Conservation (phyloP, 2,888 invertebrate genomes). For the Oscheius sp. region DNA sequence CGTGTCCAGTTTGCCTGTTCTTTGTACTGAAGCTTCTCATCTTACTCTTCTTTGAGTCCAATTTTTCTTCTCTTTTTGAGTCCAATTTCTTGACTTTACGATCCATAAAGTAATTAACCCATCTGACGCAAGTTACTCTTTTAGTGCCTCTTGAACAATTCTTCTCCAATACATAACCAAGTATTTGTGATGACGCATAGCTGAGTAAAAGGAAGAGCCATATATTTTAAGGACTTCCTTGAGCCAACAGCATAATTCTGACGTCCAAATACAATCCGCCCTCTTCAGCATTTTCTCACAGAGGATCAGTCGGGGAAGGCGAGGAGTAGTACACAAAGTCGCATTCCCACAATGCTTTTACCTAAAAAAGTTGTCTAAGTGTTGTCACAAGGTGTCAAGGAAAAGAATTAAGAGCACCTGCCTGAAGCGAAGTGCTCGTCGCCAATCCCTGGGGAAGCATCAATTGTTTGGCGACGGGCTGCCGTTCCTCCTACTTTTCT, state of each 20-base stretch:
- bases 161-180: too few relatives aligned
- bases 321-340: not conserved
- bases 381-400: conserved; percentile 18
- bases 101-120: too few relatives aligned
- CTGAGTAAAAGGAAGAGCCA: too few relatives aligned
- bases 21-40: conserved; percentile 1
- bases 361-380: not conserved
- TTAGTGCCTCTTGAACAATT: too few relatives aligned
- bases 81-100: too few relatives aligned
- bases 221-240: not conserved
- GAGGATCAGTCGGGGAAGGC: conserved; percentile 6
- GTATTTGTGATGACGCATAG: too few relatives aligned
- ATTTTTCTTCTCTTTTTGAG: too few relatives aligned
- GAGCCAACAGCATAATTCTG: not conserved
- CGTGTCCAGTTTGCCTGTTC: conserved; percentile 16
- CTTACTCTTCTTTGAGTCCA: too few relatives aligned
- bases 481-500: conserved; percentile 28
- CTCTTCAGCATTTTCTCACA: conserved; percentile 18
- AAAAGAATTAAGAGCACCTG: conserved; percentile 26
- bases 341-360: not conserved
- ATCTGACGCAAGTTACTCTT: too few relatives aligned
- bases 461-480: conserved; percentile 31
- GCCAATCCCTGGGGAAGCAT: conserved; percentile 26
- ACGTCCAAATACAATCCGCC: not conserved
- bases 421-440: conserved; percentile 10